Evolutionary conservation across 2,888 invertebrate species (phyloP).

Genomic region (Morpho deidamia): DNA sequence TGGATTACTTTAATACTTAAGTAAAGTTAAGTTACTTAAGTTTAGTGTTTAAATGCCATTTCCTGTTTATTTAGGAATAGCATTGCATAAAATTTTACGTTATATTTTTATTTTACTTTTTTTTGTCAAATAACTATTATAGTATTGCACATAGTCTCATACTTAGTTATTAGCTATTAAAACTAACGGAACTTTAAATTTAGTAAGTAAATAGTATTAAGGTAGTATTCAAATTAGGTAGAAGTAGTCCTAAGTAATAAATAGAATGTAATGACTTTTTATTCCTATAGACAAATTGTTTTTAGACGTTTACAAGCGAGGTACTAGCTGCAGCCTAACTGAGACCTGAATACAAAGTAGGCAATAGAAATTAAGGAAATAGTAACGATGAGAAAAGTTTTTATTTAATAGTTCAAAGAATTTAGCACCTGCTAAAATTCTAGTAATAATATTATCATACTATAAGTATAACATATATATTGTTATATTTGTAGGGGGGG

Average conservation of each 20-base stretch:
- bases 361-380: conserved; percentile 1
- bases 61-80: too few relatives aligned
- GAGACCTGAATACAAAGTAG: conserved; percentile 7
- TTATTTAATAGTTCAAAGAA: neutral
- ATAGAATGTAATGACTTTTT: conserved; percentile 4
- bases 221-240: neutral
- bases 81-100: too few relatives aligned
- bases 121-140: too few relatives aligned
- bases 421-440: too few relatives aligned
- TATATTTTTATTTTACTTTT: too few relatives aligned
- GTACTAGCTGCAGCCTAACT: conserved; percentile 3
- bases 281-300: conserved; percentile 8
- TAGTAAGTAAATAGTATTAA: neutral
- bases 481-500: too few relatives aligned
- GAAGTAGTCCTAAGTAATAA: neutral
- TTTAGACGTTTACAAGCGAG: conserved; percentile 4
- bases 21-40: too few relatives aligned
- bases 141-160: too few relatives aligned
- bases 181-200: neutral
- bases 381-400: neutral
- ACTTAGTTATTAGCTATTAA: neutral
- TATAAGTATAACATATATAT: too few relatives aligned
- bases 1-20: too few relatives aligned
- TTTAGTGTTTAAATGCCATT: too few relatives aligned
- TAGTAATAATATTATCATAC: too few relatives aligned